Evolutionary conservation across 2,888 invertebrate species (phyloP).

Genomic region (Meiosimyza platycephala): DNA sequence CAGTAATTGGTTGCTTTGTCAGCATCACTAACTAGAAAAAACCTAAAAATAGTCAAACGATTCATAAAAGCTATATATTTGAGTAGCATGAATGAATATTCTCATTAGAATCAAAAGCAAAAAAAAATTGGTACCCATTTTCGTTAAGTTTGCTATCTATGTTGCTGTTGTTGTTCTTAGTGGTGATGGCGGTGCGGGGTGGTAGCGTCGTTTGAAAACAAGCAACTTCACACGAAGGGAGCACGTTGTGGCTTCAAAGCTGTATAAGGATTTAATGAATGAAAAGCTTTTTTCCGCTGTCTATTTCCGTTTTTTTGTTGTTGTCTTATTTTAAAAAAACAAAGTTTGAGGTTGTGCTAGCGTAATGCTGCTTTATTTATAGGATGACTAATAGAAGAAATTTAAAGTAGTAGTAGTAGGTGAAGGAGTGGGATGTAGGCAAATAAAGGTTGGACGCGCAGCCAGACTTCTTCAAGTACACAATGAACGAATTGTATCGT

Average conservation of each 20-base stretch:
- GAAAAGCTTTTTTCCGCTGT: constrained; percentile 56
- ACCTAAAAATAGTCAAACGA: not conserved
- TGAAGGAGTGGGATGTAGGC: not conserved
- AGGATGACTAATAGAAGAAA: constrained; percentile 56
- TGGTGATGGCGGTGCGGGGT: no score
- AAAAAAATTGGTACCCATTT: not conserved
- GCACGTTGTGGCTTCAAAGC: constrained; percentile 29
- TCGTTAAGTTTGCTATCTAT: constrained; percentile 11
- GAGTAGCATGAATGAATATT: no score
- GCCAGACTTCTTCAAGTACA: not conserved
- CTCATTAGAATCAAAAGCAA: not conserved
- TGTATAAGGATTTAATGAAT: constrained; percentile 55
- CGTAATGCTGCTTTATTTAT: constrained; percentile 59
- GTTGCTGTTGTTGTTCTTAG: no score
- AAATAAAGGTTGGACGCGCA: no score
- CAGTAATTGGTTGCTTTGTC: no score
- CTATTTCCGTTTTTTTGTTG: constrained; percentile 43
- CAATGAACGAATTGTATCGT: not conserved
- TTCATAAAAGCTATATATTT: not conserved
- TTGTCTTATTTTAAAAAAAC: not conserved
- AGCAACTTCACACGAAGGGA: not conserved
- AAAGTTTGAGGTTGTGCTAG: constrained; percentile 4
- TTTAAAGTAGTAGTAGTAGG: not conserved
- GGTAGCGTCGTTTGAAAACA: no score
- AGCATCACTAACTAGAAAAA: no score